These are phyloP conservation scores for Octopus bimaculoides DNA, from an alignment of 1,140 invertebrate species.

Conservation along the genomic window DNA sequence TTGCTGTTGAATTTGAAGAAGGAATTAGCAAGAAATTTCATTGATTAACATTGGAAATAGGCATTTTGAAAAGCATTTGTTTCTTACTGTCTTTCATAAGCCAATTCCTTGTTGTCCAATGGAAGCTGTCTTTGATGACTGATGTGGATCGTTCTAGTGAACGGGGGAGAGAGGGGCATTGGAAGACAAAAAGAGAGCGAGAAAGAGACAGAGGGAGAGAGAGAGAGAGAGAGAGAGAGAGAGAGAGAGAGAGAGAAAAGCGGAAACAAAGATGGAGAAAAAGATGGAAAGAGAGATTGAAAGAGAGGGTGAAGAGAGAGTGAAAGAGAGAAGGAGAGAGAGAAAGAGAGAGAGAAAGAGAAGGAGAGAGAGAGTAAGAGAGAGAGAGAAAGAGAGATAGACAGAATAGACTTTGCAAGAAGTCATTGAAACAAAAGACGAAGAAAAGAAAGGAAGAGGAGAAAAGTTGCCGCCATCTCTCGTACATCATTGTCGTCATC, in stretches of 20 bases:
- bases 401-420: neutral
- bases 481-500: no score
- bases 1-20: no score
- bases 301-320: neutral
- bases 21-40: no score
- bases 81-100: no score
- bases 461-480: neutral
- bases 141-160: no score
- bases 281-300: neutral
- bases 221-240: neutral
- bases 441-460: neutral
- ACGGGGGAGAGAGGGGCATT: neutral
- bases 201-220: neutral
- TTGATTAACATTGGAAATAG: no score
- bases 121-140: no score
- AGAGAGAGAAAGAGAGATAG: neutral
- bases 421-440: neutral
- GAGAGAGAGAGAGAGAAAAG: neutral
- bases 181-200: neutral
- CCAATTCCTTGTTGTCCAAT: no score
- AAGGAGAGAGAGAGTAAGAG: neutral
- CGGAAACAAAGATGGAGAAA: neutral
- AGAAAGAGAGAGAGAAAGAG: neutral
- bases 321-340: neutral
- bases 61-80: no score